Evolutionary conservation across 1,140 invertebrate species (phyloP).

Genomic region (Rhagoletis pomonella): DNA sequence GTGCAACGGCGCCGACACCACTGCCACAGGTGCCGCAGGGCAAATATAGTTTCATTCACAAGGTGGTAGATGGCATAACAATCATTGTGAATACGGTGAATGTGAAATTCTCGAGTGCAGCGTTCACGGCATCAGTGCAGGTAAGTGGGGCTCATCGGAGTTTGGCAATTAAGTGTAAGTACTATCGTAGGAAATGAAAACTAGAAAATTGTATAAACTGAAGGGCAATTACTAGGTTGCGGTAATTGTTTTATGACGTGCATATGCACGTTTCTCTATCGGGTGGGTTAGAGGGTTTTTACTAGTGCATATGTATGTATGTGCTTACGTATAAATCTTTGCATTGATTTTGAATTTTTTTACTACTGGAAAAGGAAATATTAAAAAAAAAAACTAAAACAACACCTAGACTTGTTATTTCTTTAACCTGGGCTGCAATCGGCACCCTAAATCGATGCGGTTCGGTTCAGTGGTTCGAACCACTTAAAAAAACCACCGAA

Average conservation of each 20-base stretch:
- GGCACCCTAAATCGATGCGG: too few species aligned
- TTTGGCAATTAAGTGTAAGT: conserved; percentile 12
- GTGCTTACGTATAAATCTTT: too few species aligned
- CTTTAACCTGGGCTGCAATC: too few species aligned
- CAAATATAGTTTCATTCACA: conserved; percentile 93
- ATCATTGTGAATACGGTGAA: conserved; percentile 95
- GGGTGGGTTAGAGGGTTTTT: too few species aligned
- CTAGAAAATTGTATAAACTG: neutral
- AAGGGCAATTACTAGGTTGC: neutral
- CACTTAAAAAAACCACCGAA: too few species aligned
- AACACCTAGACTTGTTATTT: too few species aligned
- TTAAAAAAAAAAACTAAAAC: too few species aligned
- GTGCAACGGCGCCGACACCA: conserved; percentile 56
- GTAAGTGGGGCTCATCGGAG: conserved; percentile 75
- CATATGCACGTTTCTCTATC: too few species aligned
- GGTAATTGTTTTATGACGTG: neutral
- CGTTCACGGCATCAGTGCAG: conserved; percentile 95
- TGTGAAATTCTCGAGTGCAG: conserved; percentile 94
- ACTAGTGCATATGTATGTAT: too few species aligned
- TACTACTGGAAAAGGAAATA: too few species aligned
- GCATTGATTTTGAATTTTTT: too few species aligned
- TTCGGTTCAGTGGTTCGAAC: too few species aligned
- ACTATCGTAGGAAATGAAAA: neutral
- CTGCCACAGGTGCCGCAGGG: conserved; percentile 71
- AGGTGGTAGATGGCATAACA: conserved; percentile 98